Conservation (phyloP, 2,797 vertebrate species). For the Pterois miles region DNA sequence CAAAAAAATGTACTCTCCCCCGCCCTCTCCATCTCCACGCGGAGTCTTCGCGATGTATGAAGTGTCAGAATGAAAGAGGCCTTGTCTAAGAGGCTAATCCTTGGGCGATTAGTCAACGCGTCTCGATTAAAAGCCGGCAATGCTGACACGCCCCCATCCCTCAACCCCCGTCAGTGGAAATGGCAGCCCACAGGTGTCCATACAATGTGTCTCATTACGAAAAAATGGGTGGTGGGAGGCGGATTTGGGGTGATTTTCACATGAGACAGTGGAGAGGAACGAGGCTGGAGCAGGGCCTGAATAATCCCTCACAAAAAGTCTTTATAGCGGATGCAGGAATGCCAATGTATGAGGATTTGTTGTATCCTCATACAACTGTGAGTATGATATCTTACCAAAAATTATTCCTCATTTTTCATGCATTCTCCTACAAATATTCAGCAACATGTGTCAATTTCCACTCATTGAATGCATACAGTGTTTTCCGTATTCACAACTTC, state of each 20-base stretch:
- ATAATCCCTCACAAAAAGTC: constrained; percentile 3
- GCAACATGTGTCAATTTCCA: too few relatives aligned
- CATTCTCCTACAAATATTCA: too few relatives aligned
- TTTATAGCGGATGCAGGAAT: constrained; percentile 6
- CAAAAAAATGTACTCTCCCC: constrained; percentile 43
- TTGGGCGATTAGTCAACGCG: constrained; percentile 79
- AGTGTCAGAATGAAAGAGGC: constrained; percentile 81
- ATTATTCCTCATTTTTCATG: too few relatives aligned
- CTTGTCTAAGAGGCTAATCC: constrained; percentile 82
- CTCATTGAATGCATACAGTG: too few relatives aligned
- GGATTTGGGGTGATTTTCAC: constrained; percentile 43
- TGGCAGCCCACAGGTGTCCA: constrained; percentile 73
- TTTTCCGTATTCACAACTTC: too few relatives aligned
- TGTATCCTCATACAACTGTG: too few relatives aligned
- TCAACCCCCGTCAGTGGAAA: constrained; percentile 47
- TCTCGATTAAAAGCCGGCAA: constrained; percentile 78
- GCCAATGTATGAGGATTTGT: not conserved
- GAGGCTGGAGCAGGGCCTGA: not conserved
- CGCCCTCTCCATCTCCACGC: constrained; percentile 33
- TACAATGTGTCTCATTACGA: constrained; percentile 61
- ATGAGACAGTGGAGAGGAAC: constrained; percentile 36
- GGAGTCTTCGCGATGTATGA: constrained; percentile 44
- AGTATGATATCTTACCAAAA: too few relatives aligned
- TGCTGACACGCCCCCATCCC: constrained; percentile 53
- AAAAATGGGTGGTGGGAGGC: constrained; percentile 39